Evolutionary conservation across 2,888 invertebrate species (phyloP).

Genomic region (Phasia obesa): DNA sequence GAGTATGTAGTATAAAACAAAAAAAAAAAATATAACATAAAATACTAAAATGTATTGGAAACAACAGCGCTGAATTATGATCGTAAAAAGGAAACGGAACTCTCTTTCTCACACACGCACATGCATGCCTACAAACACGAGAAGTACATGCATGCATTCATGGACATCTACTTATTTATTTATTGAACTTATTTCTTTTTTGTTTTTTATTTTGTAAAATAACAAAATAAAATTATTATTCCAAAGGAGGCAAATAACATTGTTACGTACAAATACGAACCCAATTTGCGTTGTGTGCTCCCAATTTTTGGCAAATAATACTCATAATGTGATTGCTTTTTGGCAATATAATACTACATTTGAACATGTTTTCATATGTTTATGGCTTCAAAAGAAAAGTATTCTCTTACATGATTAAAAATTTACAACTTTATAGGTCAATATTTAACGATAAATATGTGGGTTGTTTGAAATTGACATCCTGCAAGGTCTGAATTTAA

Average conservation of each 20-base stretch:
- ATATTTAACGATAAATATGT: constrained; percentile 24
- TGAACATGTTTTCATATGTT: constrained; percentile 8
- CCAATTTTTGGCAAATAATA: not conserved
- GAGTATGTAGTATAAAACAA: no score
- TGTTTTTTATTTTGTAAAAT: constrained; percentile 11
- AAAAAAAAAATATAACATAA: not conserved
- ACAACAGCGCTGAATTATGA: constrained; percentile 12
- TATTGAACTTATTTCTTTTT: constrained; percentile 34
- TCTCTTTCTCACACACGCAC: not conserved
- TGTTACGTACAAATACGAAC: constrained; percentile 3
- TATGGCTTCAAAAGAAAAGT: not conserved
- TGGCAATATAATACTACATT: not conserved
- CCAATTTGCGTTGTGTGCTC: constrained; percentile 9
- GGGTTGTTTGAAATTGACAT: constrained; percentile 14
- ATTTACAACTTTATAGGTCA: constrained; percentile 40
- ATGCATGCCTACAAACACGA: not conserved
- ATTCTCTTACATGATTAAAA: constrained; percentile 29
- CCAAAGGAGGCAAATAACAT: not conserved
- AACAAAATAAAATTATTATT: constrained; percentile 49
- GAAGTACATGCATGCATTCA: not conserved
- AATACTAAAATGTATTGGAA: not conserved
- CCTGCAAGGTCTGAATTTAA: not conserved
- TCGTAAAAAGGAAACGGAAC: constrained; percentile 37
- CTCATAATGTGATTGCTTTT: constrained; percentile 40
- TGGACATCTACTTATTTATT: constrained; percentile 45